phyloP scores from a whole-genome alignment of 2,113 vertebrate genomes.

The Trematomus loennbergii region DNA sequence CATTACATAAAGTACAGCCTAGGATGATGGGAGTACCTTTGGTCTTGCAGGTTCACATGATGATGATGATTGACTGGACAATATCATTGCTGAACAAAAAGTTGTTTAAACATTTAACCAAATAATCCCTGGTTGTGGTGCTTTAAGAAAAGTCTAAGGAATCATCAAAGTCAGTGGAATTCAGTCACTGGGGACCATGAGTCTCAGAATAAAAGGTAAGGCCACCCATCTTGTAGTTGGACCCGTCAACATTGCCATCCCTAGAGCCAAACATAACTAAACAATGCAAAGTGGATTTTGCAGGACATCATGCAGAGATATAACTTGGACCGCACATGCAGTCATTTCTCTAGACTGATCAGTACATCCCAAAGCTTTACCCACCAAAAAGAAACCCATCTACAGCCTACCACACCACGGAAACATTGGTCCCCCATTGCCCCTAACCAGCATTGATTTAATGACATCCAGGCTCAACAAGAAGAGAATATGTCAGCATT shows the following conservation, averaged over 20 bases:
- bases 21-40: not conserved
- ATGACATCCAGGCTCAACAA: constrained; percentile 38
- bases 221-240: no score
- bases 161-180: no score
- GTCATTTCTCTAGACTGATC: not conserved
- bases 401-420: not conserved
- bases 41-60: not conserved
- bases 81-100: not conserved
- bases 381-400: not conserved
- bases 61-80: not conserved
- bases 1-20: not conserved
- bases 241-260: not conserved
- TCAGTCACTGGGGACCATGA: no score
- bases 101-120: not conserved
- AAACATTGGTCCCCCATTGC: constrained; percentile 21
- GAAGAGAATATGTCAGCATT: constrained; percentile 61
- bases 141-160: no score
- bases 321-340: not conserved
- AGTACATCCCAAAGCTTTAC: constrained; percentile 7
- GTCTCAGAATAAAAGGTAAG: no score
- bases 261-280: no score
- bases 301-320: not conserved
- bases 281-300: not conserved
- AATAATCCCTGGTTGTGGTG: not conserved
- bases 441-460: constrained; percentile 67